These are phyloP conservation scores for Cephus pygmeus DNA, from an alignment of 2,888 invertebrate species.

Conservation along the genomic window DNA sequence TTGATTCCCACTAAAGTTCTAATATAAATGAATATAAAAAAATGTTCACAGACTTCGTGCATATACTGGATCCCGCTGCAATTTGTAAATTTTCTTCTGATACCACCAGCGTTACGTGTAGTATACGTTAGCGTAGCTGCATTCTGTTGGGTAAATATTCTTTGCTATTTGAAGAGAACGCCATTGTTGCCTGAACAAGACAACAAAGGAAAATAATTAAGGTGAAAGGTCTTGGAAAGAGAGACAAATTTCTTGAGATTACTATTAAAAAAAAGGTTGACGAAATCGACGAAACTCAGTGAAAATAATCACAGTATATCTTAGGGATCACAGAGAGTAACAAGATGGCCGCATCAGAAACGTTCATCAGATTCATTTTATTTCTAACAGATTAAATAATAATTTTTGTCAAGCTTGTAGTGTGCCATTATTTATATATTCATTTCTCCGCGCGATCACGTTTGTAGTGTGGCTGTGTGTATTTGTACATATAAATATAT, in stretches of 20 bases:
- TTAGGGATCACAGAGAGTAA: neutral
- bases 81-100: constrained; percentile 79
- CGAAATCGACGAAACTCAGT: neutral
- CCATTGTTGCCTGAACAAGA: constrained; percentile 27
- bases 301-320: neutral
- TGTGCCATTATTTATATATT: neutral
- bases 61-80: constrained; percentile 87
- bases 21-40: neutral
- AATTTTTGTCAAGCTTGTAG: neutral
- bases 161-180: constrained; percentile 79
- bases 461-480: neutral
- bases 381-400: neutral
- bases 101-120: constrained; percentile 80
- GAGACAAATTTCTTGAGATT: neutral
- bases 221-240: neutral
- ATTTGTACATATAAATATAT: neutral
- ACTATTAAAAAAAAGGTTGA: neutral
- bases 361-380: neutral
- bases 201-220: constrained; percentile 15
- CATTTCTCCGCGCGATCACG: neutral
- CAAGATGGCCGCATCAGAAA: neutral
- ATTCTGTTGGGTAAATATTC: constrained; percentile 86
- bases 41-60: constrained; percentile 76
- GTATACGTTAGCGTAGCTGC: constrained; percentile 83
- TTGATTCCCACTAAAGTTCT: neutral